Evolutionary conservation across 2,797 vertebrate genomes (phyloP).

Genomic region (Chrosomus eos): DNA sequence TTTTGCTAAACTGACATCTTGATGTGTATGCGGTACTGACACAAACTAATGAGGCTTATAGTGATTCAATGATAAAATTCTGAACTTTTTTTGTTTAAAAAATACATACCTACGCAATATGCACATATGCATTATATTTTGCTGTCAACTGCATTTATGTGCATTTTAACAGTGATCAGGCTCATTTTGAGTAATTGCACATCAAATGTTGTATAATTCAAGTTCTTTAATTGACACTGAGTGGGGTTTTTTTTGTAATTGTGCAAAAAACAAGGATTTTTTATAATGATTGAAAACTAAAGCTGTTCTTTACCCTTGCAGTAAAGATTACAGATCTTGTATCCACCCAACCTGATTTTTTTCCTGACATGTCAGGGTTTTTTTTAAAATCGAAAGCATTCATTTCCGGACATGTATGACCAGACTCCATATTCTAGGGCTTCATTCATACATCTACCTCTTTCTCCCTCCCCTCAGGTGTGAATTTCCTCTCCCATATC

Average conservation of each 20-base stretch:
- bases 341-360: constrained; percentile 4
- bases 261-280: background rate
- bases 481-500: constrained; percentile 31
- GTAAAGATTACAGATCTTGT: constrained; percentile 54
- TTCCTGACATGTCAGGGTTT: background rate
- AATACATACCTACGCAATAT: background rate
- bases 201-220: background rate
- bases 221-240: background rate
- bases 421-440: constrained; percentile 27
- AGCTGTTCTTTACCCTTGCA: constrained; percentile 7
- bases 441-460: constrained; percentile 34
- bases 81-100: background rate
- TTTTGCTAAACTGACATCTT: constrained; percentile 31
- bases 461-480: constrained; percentile 22
- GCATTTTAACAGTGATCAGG: background rate
- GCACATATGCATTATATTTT: background rate
- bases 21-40: background rate
- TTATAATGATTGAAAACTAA: background rate
- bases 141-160: background rate
- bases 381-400: constrained; percentile 14
- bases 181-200: background rate
- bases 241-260: background rate
- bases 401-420: constrained; percentile 22
- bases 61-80: background rate
- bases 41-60: background rate